Conservation (phyloP, 2,113 vertebrate species). For the Siniperca knerii region DNA sequence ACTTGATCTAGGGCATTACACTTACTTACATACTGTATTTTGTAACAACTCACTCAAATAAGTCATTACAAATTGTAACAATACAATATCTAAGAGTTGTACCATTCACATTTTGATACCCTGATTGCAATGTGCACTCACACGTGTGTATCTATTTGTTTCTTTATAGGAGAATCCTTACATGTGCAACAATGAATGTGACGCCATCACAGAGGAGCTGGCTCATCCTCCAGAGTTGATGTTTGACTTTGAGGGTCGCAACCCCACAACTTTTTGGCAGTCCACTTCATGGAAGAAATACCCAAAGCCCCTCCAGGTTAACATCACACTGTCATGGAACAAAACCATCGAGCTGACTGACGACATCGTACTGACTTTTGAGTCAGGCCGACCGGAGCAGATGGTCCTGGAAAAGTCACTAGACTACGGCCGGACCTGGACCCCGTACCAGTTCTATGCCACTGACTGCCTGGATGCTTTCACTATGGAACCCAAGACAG, state of each 20-base stretch:
- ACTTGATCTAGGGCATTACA: background rate
- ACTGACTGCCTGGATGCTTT: slow-evolving; percentile 98
- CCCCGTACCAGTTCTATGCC: slow-evolving; percentile 98
- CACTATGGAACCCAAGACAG: slow-evolving; percentile 97
- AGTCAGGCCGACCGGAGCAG: slow-evolving; percentile 97
- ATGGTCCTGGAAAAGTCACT: slow-evolving; percentile 99
- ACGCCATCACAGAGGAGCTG: slow-evolving; percentile 93
- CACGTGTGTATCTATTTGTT: slow-evolving; percentile 52
- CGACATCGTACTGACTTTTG: slow-evolving; percentile 98
- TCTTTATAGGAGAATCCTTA: slow-evolving; percentile 94
- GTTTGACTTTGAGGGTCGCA: slow-evolving; percentile 98
- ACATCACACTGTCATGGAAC: slow-evolving; percentile 98
- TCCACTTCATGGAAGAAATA: slow-evolving; percentile 97
- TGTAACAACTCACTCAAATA: background rate
- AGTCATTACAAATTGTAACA: background rate
- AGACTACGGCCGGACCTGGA: slow-evolving; percentile 97
- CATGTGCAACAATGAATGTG: slow-evolving; percentile 99
- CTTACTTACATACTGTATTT: background rate
- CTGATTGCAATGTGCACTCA: background rate
- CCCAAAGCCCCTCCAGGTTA: slow-evolving; percentile 95
- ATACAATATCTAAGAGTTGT: background rate
- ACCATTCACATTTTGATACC: background rate
- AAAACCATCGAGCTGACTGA: slow-evolving; percentile 99
- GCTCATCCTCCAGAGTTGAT: slow-evolving; percentile 97
- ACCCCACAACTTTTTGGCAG: slow-evolving; percentile 98